Evolutionary conservation across 2,113 vertebrate genomes (phyloP).

Genomic region (cat (Felis catus)): DNA sequence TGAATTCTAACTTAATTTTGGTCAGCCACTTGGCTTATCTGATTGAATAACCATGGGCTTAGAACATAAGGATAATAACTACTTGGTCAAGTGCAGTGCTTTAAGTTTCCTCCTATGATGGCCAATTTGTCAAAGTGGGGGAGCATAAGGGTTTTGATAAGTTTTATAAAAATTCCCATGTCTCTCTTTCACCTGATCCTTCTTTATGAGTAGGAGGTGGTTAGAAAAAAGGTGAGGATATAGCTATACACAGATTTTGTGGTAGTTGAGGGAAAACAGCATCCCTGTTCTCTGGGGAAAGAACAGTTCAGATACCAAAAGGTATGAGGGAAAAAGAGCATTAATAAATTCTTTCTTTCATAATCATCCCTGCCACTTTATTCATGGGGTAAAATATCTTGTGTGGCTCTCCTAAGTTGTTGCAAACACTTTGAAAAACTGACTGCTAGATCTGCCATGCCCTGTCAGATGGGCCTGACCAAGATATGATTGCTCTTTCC

Average conservation of each 20-base stretch:
- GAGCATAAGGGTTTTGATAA: neutral
- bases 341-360: neutral
- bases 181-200: neutral
- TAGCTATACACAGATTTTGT: neutral
- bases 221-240: neutral
- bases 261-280: neutral
- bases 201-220: neutral
- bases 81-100: neutral
- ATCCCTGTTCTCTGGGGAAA: neutral
- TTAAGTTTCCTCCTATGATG: neutral
- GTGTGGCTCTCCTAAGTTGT: neutral
- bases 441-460: neutral
- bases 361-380: neutral
- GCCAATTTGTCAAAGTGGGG: neutral
- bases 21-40: neutral
- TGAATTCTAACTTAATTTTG: neutral
- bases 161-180: neutral
- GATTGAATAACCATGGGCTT: neutral
- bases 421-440: neutral
- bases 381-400: neutral
- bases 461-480: neutral
- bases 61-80: neutral
- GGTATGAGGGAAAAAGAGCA: fast-evolving
- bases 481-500: neutral
- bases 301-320: neutral